Conservation (phyloP, 1,140 invertebrate genomes). For the Euschistus heros region DNA sequence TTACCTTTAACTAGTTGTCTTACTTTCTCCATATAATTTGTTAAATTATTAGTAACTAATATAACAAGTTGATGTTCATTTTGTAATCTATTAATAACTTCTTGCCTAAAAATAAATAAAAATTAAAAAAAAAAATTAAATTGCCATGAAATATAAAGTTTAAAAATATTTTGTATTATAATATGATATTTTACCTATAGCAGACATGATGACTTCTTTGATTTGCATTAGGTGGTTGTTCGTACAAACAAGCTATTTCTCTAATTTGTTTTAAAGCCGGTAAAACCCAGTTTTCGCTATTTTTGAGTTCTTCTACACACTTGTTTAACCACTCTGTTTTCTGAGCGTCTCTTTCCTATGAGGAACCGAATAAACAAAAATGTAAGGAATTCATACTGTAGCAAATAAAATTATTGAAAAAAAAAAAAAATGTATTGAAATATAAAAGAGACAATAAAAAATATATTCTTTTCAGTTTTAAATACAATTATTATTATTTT, state of each 20-base stretch:
- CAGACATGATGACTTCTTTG: slow-evolving; percentile 51
- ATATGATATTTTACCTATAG: slow-evolving; percentile 47
- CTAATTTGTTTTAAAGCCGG: slow-evolving; percentile 91
- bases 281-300: slow-evolving; percentile 79
- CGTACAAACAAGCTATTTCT: slow-evolving; percentile 91
- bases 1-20: slow-evolving; percentile 54
- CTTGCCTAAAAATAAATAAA: slow-evolving; percentile 43
- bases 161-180: background rate
- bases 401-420: background rate
- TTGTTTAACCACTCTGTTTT: slow-evolving; percentile 92
- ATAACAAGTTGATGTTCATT: slow-evolving; percentile 86
- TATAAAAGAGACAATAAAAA: too few species aligned
- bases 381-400: background rate
- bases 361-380: background rate
- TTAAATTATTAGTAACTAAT: slow-evolving; percentile 85
- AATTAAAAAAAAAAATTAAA: slow-evolving; percentile 4
- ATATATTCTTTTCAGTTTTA: too few species aligned
- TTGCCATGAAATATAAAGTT: background rate
- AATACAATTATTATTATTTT: too few species aligned
- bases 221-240: slow-evolving; percentile 60
- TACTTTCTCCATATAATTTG: slow-evolving; percentile 81
- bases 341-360: slow-evolving; percentile 84
- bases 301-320: slow-evolving; percentile 89
- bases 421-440: background rate
- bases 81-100: slow-evolving; percentile 85